Evolutionary conservation across 2,888 invertebrate genomes (phyloP).

Genomic region (Endotricha flammealis): DNA sequence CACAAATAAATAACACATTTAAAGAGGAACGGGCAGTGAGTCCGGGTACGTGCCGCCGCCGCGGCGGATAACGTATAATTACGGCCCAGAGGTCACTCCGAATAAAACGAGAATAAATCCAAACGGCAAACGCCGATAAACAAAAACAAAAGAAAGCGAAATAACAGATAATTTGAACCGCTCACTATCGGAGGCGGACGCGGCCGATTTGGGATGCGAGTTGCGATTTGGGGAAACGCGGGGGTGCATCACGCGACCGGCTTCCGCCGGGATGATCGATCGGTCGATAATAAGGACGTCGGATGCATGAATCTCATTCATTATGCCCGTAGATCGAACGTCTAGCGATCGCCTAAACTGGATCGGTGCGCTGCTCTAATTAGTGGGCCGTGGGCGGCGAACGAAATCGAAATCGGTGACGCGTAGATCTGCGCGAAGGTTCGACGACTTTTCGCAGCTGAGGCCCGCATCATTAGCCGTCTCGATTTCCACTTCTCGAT

Average conservation of each 20-base stretch:
- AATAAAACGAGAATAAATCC: slow-evolving; percentile 60
- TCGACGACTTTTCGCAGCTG: slow-evolving; percentile 45
- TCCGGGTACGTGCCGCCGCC: slow-evolving; percentile 53
- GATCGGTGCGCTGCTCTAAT: slow-evolving; percentile 40
- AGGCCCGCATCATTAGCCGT: slow-evolving; percentile 43
- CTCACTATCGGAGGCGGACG: slow-evolving; percentile 58
- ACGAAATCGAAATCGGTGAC: slow-evolving; percentile 53
- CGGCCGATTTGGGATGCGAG: slow-evolving; percentile 51
- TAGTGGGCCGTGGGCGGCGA: slow-evolving; percentile 35
- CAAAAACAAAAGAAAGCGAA: slow-evolving; percentile 70
- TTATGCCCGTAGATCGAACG: slow-evolving; percentile 39
- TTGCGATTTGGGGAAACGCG: slow-evolving; percentile 55
- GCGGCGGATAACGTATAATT: slow-evolving; percentile 60
- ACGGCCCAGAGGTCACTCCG: slow-evolving; percentile 72
- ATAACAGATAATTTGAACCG: slow-evolving; percentile 67
- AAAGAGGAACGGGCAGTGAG: slow-evolving; percentile 54
- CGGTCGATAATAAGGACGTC: slow-evolving; percentile 38
- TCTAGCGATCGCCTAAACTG: slow-evolving; percentile 31
- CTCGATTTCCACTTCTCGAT: slow-evolving; percentile 49
- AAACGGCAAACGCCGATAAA: slow-evolving; percentile 52
- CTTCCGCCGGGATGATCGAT: slow-evolving; percentile 48
- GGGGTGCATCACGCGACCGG: slow-evolving; percentile 55
- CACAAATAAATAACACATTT: slow-evolving; percentile 74
- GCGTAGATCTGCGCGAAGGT: slow-evolving; percentile 30
- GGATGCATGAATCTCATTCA: slow-evolving; percentile 48